A percentile compares a stretch with the other conserved stretches of the same genome.
phyloP scores from a whole-genome alignment of 2,113 vertebrate genomes.

The Notechis scutatus region DNA sequence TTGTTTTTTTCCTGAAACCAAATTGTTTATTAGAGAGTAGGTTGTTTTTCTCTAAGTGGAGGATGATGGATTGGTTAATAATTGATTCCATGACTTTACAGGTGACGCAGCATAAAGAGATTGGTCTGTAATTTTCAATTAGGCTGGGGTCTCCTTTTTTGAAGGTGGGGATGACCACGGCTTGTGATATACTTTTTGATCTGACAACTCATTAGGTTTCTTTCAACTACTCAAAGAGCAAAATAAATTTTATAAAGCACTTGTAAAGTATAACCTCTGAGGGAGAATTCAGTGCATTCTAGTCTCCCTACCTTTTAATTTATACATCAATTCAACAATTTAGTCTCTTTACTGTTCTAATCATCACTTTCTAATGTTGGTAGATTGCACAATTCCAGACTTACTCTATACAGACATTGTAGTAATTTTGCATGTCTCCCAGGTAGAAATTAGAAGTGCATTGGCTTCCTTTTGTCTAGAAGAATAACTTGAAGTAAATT shows the following conservation, averaged over 20 bases:
- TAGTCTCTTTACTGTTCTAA: not conserved
- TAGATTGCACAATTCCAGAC: not conserved
- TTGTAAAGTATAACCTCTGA: not conserved
- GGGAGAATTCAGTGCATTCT: not conserved
- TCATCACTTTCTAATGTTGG: not conserved
- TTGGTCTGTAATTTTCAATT: too few relatives aligned
- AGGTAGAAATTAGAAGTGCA: not conserved
- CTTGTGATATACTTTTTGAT: not conserved
- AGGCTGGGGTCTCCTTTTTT: too few relatives aligned
- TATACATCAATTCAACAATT: not conserved
- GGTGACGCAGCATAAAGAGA: too few relatives aligned
- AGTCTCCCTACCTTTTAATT: not conserved
- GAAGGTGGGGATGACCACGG: too few relatives aligned
- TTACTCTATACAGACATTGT: not conserved
- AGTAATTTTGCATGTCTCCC: not conserved
- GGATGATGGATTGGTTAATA: too few relatives aligned
- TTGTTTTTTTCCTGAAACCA: too few relatives aligned
- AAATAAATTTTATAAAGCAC: not conserved
- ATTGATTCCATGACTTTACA: too few relatives aligned
- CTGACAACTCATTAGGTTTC: not conserved
- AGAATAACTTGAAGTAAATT: not conserved
- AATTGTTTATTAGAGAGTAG: too few relatives aligned
- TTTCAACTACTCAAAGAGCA: not conserved
- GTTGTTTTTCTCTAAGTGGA: too few relatives aligned
- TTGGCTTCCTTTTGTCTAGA: not conserved